A percentile compares a stretch with the other conserved stretches of the same genome.
phyloP scores from a whole-genome alignment of 2,797 vertebrate species.

The Sebastes oblongus region DNA sequence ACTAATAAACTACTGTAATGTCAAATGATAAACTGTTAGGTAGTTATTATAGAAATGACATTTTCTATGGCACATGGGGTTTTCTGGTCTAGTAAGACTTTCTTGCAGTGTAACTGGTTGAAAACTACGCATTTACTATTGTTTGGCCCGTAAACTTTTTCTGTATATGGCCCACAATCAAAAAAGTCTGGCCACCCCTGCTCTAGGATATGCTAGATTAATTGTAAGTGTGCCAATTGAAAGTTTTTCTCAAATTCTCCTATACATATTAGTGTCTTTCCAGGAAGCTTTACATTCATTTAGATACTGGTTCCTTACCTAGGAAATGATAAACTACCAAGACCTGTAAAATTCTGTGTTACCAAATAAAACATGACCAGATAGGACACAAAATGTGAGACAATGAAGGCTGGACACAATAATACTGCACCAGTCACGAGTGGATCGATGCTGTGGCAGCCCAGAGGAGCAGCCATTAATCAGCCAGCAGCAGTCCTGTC shows the following conservation, averaged over 20 bases:
- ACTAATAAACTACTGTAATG: no score
- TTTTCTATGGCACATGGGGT: no score
- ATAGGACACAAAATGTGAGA: neutral
- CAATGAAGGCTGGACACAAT: neutral
- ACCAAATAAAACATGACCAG: neutral
- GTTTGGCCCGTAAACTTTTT: no score
- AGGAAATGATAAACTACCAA: neutral
- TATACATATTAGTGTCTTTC: neutral
- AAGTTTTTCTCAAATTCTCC: neutral
- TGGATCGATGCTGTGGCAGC: slow-evolving; percentile 45
- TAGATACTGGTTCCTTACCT: neutral
- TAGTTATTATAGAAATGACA: no score
- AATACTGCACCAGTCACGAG: slow-evolving; percentile 19
- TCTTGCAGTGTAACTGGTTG: no score
- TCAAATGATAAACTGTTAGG: no score
- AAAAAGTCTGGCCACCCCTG: no score
- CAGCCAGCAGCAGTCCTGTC: slow-evolving; percentile 50
- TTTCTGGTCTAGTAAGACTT: no score
- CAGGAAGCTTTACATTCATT: neutral
- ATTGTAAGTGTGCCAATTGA: neutral
- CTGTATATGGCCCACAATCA: no score
- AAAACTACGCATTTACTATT: no score
- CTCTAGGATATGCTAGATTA: neutral
- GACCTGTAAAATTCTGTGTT: neutral
- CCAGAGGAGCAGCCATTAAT: slow-evolving; percentile 49